Conservation (phyloP, 2,797 vertebrate genomes). For the Australoheros facetus region DNA sequence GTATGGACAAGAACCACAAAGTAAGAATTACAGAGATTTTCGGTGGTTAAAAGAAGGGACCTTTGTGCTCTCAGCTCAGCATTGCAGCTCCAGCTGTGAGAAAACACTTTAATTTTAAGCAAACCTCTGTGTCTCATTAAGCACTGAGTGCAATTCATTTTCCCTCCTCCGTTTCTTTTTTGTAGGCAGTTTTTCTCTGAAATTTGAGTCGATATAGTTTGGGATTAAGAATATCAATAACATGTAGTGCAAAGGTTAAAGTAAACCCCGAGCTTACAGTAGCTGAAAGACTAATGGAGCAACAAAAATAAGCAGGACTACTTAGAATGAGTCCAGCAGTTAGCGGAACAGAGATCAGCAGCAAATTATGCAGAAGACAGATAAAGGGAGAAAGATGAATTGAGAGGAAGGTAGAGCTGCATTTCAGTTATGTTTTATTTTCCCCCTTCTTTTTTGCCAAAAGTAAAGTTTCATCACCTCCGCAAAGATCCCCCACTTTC, state of each 20-base stretch:
- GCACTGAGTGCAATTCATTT: constrained; percentile 3
- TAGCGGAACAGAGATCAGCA: constrained; percentile 23
- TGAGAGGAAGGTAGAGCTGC: not conserved
- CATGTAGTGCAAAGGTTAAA: not conserved
- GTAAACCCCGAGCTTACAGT: constrained; percentile 28
- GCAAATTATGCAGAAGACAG: constrained; percentile 40
- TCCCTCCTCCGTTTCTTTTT: not conserved
- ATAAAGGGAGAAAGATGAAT: constrained; percentile 44
- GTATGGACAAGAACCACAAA: constrained; percentile 38
- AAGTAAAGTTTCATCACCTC: constrained; percentile 49
- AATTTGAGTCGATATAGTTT: not conserved
- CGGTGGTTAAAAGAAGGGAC: constrained; percentile 19
- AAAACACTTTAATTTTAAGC: constrained; percentile 40
- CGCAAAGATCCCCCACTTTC: constrained; percentile 17
- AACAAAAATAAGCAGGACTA: not conserved
- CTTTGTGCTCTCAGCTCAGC: constrained; percentile 41
- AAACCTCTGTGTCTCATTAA: constrained; percentile 34
- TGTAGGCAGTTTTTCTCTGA: not conserved
- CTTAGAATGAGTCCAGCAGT: not conserved
- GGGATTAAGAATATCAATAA: not conserved
- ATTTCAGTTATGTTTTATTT: constrained; percentile 37
- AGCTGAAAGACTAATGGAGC: constrained; percentile 20
- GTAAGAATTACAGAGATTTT: constrained; percentile 4
- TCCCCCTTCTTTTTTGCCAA: constrained; percentile 30
- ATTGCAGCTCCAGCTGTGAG: constrained; percentile 42